These are phyloP conservation scores for Cephus rjabovi DNA, from an alignment of 2,888 invertebrate genomes.

Conservation along the genomic window DNA sequence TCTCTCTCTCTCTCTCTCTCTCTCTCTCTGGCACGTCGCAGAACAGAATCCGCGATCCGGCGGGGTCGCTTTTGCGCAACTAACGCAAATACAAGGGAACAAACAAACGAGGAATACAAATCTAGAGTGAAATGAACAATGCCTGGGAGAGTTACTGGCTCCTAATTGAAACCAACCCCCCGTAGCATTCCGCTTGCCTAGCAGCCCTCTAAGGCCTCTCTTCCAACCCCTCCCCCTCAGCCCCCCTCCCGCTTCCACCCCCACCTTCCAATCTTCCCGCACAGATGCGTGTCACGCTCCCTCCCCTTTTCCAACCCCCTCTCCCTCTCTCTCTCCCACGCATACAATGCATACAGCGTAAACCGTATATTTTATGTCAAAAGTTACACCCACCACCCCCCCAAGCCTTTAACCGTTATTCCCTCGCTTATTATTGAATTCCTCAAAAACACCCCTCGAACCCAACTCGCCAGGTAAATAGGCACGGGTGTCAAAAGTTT, in stretches of 20 bases:
- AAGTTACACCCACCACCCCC: neutral
- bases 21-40: neutral
- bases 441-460: neutral
- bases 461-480: no score
- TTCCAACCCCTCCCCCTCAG: slow-evolving; percentile 24
- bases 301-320: slow-evolving; percentile 16
- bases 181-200: slow-evolving; percentile 34
- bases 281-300: slow-evolving; percentile 58
- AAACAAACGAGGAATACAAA: slow-evolving; percentile 64
- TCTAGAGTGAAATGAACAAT: slow-evolving; percentile 66
- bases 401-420: slow-evolving; percentile 1
- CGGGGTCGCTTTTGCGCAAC: slow-evolving; percentile 28
- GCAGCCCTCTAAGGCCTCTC: slow-evolving; percentile 12
- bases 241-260: slow-evolving; percentile 32
- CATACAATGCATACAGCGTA: slow-evolving; percentile 7
- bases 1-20: no score
- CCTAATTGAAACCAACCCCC: slow-evolving; percentile 64
- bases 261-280: slow-evolving; percentile 58
- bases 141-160: slow-evolving; percentile 65
- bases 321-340: slow-evolving; percentile 17
- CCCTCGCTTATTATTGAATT: neutral
- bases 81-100: slow-evolving; percentile 47
- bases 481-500: neutral
- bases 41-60: neutral
- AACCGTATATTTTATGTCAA: slow-evolving; percentile 13